Evolutionary conservation across 2,113 vertebrate genomes (phyloP), one percentile per base, ranked within the genome.

Genomic region (Hiodon tergisus): DNA sequence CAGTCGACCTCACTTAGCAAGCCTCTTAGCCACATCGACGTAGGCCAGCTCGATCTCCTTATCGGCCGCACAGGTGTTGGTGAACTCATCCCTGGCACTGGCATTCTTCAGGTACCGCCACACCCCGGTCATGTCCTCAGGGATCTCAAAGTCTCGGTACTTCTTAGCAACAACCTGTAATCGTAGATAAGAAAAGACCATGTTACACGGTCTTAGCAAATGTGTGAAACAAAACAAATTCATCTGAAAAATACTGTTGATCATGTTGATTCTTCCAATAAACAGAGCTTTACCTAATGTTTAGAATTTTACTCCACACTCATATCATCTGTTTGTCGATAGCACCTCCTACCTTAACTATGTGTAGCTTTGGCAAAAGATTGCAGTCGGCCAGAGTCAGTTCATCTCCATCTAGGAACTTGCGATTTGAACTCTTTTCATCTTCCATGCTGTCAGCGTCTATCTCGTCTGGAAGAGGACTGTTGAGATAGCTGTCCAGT

Each of bases 301-400:
- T 31, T 1, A 31, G 31, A 31, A 2, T 2, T 31, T 31, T 31
- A 31, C 31, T 31, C 31, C 31, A 31, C 31, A 31, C 31, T 31
- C 31, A 31, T 2, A 31, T 31, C 10, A 3, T 31, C 16, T 13
- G 10, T 31, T 57, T 10, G 9, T 6, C 57, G 47, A 62, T 14
- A 0, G 2, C 31, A 46, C 14, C 47, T 59, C 76, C 89, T 83
- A 98, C 97, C 94, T 98, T 97, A 80, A 98, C 93, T 83, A 99
- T 98, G 2, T 99, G 96, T 67, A 99, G 94, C 83, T 99, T 99
- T 71, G 97, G 97, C 83, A 99, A 89, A 77, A 99, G 95, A 83
- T 99, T 99, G 87, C 97, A 99, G 89, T 99, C 97, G 0, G 97
- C 96, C 54, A 99, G 90, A 0, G 97, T 96, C 76, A 99, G 86